Evolutionary conservation across 2,113 vertebrate species (phyloP).

Genomic region (Hylia prasina): DNA sequence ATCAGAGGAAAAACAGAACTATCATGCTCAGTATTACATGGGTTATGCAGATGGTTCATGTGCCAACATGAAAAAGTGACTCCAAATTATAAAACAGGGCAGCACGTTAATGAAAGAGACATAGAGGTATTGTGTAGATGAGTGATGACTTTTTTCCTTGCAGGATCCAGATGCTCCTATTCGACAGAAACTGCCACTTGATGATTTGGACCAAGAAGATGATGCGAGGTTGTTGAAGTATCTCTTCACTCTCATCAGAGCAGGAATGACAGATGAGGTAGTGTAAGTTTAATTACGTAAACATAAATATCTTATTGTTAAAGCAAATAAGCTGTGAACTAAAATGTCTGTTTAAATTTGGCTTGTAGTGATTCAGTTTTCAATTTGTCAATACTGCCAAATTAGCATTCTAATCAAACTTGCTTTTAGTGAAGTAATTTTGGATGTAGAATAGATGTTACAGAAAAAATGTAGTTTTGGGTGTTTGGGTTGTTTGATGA

Average conservation of each 20-base stretch:
- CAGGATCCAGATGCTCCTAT: conserved; percentile 96
- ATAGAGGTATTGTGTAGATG: neutral
- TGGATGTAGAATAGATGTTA: neutral
- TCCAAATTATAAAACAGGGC: neutral
- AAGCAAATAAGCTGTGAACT: neutral
- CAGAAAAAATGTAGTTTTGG: neutral
- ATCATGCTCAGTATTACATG: neutral
- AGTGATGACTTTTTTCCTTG: neutral
- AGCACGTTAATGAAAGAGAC: neutral
- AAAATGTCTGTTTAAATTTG: neutral
- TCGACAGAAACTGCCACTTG: conserved; percentile 91
- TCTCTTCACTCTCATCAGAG: conserved; percentile 91
- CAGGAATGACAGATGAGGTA: conserved; percentile 96
- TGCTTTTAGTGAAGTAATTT: neutral
- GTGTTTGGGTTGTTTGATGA: neutral
- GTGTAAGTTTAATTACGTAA: neutral
- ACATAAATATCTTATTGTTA: neutral
- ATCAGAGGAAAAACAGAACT: neutral
- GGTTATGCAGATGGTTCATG: neutral
- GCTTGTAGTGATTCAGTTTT: neutral
- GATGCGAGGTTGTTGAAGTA: conserved; percentile 89
- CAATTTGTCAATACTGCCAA: neutral
- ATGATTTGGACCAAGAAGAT: conserved; percentile 93
- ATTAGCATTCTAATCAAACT: neutral
- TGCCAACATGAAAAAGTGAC: neutral